Percentiles rank a stretch among this genome's conserved stretches.
Conservation (phyloP, 2,113 vertebrate species). For the Petrocephalus microphthalmus region DNA sequence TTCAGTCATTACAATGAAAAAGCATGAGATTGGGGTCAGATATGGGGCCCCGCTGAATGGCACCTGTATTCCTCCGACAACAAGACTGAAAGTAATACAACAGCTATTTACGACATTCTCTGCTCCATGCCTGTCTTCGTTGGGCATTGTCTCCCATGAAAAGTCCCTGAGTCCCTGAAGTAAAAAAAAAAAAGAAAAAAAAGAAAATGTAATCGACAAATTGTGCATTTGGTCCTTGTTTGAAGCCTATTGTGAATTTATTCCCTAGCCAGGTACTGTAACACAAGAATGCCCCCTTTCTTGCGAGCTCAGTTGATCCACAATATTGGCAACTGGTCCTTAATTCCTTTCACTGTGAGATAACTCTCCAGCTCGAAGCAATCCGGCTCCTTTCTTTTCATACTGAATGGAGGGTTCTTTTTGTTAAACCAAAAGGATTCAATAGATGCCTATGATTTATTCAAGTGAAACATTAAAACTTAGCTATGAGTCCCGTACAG, state of each 20-base stretch:
- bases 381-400: slow-evolving; percentile 61
- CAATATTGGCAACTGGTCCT: slow-evolving; percentile 72
- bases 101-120: slow-evolving; percentile 54
- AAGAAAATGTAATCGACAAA: slow-evolving; percentile 53
- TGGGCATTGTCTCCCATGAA: slow-evolving; percentile 61
- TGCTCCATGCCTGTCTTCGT: slow-evolving; percentile 54
- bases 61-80: slow-evolving; percentile 57
- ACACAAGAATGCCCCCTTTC: slow-evolving; percentile 66
- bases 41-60: slow-evolving; percentile 46
- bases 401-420: slow-evolving; percentile 48
- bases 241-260: slow-evolving; percentile 67
- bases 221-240: slow-evolving; percentile 63
- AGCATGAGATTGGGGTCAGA: slow-evolving; percentile 62
- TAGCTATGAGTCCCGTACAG: slow-evolving; percentile 54
- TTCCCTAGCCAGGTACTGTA: slow-evolving; percentile 63
- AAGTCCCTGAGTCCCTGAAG: slow-evolving; percentile 66
- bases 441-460: slow-evolving; percentile 68
- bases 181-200: slow-evolving; percentile 62
- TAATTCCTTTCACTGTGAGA: slow-evolving; percentile 65
- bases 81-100: slow-evolving; percentile 56
- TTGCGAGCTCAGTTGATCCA: slow-evolving; percentile 64
- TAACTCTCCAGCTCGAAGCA: slow-evolving; percentile 65
- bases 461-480: slow-evolving; percentile 58
- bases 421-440: slow-evolving; percentile 62
- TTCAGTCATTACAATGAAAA: slow-evolving; percentile 40